Percentiles rank a stretch among this genome's conserved stretches.
These are phyloP conservation scores for Allobates femoralis DNA, from an alignment of 2,797 vertebrate species.

Conservation along the genomic window DNA sequence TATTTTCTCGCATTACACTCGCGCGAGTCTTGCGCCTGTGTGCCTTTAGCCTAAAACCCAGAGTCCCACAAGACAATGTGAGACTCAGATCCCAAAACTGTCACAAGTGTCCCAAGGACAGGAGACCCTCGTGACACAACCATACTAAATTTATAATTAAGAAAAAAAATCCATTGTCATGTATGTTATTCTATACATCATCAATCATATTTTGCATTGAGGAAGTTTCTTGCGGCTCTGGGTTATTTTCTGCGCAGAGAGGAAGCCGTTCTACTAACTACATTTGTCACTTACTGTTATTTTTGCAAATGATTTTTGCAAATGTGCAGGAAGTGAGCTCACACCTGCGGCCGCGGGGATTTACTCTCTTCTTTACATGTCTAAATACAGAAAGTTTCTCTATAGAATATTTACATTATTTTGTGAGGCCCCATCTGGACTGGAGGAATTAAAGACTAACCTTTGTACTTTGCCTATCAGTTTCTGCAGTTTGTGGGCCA, in stretches of 20 bases:
- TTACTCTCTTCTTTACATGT: neutral
- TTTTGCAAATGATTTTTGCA: neutral
- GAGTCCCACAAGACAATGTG: too few species aligned
- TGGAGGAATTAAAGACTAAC: neutral
- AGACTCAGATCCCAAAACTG: too few species aligned
- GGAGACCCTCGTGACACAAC: too few species aligned
- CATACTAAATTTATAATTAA: too few species aligned
- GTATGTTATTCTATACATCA: neutral
- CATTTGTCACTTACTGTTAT: neutral
- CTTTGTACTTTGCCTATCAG: slow-evolving; percentile 18
- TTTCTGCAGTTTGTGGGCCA: slow-evolving; percentile 65
- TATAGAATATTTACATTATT: slow-evolving; percentile 24
- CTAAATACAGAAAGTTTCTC: neutral
- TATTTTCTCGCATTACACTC: too few species aligned
- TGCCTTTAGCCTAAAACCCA: too few species aligned
- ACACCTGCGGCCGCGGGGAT: slow-evolving; percentile 9
- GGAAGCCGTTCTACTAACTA: neutral
- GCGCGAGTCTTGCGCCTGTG: too few species aligned
- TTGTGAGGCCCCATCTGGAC: neutral
- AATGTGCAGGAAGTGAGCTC: slow-evolving; percentile 25
- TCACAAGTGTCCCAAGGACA: too few species aligned
- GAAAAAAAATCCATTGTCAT: neutral
- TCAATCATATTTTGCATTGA: neutral
- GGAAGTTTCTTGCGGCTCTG: neutral
- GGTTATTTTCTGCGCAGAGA: slow-evolving; percentile 6